phyloP scores from a whole-genome alignment of 2,888 invertebrate genomes.

The Heliconius ismenius region DNA sequence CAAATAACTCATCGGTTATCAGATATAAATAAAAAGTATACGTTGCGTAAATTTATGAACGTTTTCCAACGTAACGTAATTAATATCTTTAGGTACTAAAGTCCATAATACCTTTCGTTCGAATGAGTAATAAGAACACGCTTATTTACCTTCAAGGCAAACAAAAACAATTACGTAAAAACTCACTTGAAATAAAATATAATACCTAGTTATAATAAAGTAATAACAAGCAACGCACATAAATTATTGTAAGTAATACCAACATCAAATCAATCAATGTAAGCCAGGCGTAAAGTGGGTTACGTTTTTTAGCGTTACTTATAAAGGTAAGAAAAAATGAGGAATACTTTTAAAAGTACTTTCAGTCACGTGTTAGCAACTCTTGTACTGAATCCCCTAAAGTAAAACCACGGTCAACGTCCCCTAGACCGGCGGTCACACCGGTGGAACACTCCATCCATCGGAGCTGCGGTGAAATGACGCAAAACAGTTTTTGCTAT shows the following conservation, averaged over 20 bases:
- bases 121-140: not conserved
- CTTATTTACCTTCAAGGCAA: not conserved
- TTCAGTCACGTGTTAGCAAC: conserved; percentile 49
- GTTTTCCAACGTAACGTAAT: not conserved
- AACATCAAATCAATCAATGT: conserved; percentile 22
- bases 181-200: conserved; percentile 1
- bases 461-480: conserved; percentile 63
- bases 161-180: not conserved
- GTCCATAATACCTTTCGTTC: not conserved
- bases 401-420: conserved; percentile 75
- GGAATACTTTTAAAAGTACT: conserved; percentile 27
- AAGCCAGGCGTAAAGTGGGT: conserved; percentile 24
- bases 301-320: conserved; percentile 22
- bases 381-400: conserved; percentile 58
- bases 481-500: conserved; percentile 69
- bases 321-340: conserved; percentile 19
- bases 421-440: conserved; percentile 52
- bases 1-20: not conserved
- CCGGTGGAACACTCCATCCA: conserved; percentile 48
- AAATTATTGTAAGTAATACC: not conserved
- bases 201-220: not conserved
- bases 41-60: not conserved
- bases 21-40: not conserved
- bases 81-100: not conserved
- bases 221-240: not conserved